phyloP scores from a whole-genome alignment of 2,113 vertebrate species.

The Oriolus oriolus region DNA sequence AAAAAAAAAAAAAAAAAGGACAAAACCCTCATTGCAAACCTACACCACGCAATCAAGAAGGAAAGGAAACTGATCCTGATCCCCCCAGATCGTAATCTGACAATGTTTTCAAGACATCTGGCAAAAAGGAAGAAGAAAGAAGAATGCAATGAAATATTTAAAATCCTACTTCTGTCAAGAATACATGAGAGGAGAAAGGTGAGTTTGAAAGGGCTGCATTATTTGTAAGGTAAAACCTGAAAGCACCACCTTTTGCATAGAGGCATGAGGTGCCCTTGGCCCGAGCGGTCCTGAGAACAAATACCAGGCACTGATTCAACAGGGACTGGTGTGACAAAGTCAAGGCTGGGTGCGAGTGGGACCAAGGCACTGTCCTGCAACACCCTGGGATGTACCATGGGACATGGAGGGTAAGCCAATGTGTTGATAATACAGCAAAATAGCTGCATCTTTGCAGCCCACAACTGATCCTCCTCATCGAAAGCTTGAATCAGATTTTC shows the following conservation, averaged over 20 bases:
- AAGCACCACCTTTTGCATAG: constrained; percentile 15
- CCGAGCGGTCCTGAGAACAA: background rate
- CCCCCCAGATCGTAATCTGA: constrained; percentile 33
- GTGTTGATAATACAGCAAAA: background rate
- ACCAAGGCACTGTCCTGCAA: background rate
- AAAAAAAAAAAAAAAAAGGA: background rate
- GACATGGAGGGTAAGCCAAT: background rate
- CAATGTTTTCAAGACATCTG: constrained; percentile 46
- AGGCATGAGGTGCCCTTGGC: background rate
- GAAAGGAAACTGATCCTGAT: constrained; percentile 45
- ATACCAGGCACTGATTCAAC: background rate
- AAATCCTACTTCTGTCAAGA: constrained; percentile 33
- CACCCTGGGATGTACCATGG: background rate
- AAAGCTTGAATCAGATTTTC: background rate
- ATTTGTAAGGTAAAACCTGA: constrained; percentile 1
- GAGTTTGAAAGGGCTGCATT: background rate
- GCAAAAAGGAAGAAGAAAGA: constrained; percentile 20
- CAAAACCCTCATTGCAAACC: constrained; percentile 10
- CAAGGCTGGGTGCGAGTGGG: background rate
- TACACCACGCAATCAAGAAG: constrained; percentile 40
- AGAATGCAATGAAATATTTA: constrained; percentile 48
- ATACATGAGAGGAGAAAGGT: background rate
- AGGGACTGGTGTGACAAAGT: background rate
- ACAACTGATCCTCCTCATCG: background rate
- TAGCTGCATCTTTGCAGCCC: background rate